phyloP scores from a whole-genome alignment of 2,113 vertebrate genomes.

The Mobula hypostoma region DNA sequence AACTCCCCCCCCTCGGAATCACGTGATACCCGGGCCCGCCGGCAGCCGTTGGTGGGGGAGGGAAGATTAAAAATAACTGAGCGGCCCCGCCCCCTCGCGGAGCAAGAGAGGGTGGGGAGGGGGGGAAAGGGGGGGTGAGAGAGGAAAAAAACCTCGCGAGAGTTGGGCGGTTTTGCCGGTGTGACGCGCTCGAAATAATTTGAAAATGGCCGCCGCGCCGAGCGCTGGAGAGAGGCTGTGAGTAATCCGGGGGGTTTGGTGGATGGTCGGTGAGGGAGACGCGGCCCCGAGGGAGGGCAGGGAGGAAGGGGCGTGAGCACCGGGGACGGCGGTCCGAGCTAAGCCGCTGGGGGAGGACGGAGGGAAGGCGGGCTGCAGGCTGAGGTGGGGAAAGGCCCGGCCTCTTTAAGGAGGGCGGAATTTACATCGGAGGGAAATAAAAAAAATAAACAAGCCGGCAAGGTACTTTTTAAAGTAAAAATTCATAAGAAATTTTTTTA shows the following conservation, averaged over 20 bases:
- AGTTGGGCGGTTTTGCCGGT: not conserved
- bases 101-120: not conserved
- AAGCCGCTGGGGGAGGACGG: not conserved
- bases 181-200: slow-evolving; percentile 36
- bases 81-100: too few relatives aligned
- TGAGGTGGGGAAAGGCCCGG: not conserved
- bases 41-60: too few relatives aligned
- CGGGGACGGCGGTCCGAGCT: too few relatives aligned
- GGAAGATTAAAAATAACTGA: too few relatives aligned
- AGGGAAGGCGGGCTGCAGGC: not conserved
- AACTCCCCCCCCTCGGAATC: too few relatives aligned
- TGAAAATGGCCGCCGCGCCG: slow-evolving; percentile 37
- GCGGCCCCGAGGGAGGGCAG: too few relatives aligned
- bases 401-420: not conserved
- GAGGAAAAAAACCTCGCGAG: not conserved
- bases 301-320: slow-evolving; percentile 42
- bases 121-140: not conserved
- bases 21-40: too few relatives aligned
- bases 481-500: too few relatives aligned
- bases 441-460: not conserved
- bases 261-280: not conserved
- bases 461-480: not conserved
- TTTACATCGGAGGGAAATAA: not conserved
- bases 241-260: not conserved
- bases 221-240: slow-evolving; percentile 36